Percentiles rank a stretch among this genome's conserved stretches.
Conservation (phyloP, 2,113 vertebrate species). For the Lophochroa leadbeateri region DNA sequence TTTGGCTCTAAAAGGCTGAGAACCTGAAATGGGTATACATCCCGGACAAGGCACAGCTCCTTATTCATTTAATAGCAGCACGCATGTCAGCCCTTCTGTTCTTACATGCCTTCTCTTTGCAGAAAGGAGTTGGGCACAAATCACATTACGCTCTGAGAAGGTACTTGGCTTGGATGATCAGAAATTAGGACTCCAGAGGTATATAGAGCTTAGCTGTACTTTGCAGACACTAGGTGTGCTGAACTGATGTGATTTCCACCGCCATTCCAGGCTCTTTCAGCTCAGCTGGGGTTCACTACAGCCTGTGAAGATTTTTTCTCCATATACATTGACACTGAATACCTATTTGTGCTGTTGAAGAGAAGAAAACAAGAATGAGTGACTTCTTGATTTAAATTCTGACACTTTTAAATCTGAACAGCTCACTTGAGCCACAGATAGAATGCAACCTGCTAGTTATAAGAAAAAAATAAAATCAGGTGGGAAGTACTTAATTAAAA, state of each 20-base stretch:
- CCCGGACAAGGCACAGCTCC: neutral
- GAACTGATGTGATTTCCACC: neutral
- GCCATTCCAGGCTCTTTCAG: neutral
- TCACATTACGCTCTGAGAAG: neutral
- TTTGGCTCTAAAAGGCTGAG: neutral
- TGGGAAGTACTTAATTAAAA: conserved; percentile 10
- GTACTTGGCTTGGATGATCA: neutral
- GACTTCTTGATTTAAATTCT: neutral
- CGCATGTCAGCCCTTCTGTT: rapidly evolving
- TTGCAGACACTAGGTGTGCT: neutral
- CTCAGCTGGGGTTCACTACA: neutral
- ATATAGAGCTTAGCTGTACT: neutral
- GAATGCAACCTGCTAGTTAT: neutral
- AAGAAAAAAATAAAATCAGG: neutral
- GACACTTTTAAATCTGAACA: neutral
- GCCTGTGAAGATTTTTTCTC: neutral
- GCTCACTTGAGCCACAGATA: neutral
- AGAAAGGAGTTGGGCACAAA: neutral
- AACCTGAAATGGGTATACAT: neutral
- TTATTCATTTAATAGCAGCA: neutral
- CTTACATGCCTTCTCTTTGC: neutral
- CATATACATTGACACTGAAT: neutral
- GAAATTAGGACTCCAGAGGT: neutral
- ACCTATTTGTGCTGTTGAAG: neutral
- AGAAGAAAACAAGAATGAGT: neutral